These are phyloP conservation scores for Cephus sareptanus DNA, from an alignment of 2,888 invertebrate species.

Conservation along the genomic window DNA sequence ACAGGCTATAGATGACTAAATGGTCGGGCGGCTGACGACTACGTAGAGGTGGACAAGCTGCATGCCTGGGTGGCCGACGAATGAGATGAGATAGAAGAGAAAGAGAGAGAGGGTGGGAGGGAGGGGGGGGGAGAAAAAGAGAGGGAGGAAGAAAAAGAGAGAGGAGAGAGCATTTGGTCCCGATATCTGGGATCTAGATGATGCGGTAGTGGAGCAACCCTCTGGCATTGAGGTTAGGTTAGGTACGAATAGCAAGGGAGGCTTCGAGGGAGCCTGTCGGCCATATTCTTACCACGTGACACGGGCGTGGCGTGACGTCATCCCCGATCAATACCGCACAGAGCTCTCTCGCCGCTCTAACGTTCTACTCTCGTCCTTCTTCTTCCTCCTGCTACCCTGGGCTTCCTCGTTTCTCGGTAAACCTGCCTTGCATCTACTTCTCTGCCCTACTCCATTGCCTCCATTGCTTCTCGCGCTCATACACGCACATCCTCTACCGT, in stretches of 20 bases:
- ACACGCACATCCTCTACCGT: constrained; percentile 1
- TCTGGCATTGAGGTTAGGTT: constrained; percentile 26
- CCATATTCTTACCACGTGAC: constrained; percentile 61
- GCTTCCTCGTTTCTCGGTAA: neutral
- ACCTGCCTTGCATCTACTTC: constrained; percentile 15
- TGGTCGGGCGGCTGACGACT: neutral
- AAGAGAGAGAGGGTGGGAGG: neutral
- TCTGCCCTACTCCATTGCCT: constrained; percentile 36
- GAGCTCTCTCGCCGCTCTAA: constrained; percentile 16
- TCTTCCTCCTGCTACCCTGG: constrained; percentile 1
- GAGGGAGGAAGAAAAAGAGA: neutral
- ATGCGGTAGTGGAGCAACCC: constrained; percentile 10
- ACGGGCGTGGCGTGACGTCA: constrained; percentile 64
- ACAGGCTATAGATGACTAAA: neutral
- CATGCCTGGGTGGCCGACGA: neutral
- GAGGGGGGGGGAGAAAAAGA: neutral
- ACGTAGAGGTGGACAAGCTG: neutral
- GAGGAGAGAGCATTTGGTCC: neutral
- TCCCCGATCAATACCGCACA: constrained; percentile 60
- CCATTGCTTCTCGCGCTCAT: neutral
- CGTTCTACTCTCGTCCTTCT: neutral
- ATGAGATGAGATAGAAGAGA: neutral
- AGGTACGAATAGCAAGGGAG: constrained; percentile 19
- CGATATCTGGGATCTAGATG: constrained; percentile 20
- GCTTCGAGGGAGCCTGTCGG: constrained; percentile 39